These are phyloP conservation scores for Thalpophila matura DNA, from an alignment of 2,888 invertebrate genomes.

Conservation along the genomic window DNA sequence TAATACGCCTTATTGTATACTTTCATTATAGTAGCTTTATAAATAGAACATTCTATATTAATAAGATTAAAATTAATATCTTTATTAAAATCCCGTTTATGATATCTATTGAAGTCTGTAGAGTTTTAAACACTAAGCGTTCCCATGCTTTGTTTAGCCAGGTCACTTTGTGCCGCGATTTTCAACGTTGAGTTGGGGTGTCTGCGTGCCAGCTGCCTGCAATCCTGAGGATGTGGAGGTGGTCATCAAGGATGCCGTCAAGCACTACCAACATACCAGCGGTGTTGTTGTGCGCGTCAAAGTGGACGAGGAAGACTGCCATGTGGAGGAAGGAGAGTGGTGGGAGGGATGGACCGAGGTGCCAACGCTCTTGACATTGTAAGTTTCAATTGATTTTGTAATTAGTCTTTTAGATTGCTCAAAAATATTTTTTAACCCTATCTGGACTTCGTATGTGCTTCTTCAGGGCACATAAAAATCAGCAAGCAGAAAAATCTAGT, in stretches of 20 bases:
- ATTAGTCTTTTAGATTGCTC: neutral
- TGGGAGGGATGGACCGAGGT: slow-evolving; percentile 82
- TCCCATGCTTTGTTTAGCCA: slow-evolving; percentile 90
- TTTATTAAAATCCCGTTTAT: no score
- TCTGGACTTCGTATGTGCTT: no score
- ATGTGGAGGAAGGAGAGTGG: slow-evolving; percentile 83
- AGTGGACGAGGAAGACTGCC: slow-evolving; percentile 92
- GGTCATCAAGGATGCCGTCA: slow-evolving; percentile 90
- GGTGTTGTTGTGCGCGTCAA: slow-evolving; percentile 91
- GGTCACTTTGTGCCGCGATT: slow-evolving; percentile 94
- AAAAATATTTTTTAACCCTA: no score
- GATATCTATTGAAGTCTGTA: no score
- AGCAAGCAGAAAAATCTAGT: neutral
- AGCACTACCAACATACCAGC: slow-evolving; percentile 91
- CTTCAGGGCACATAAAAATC: no score
- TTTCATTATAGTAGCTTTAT: neutral
- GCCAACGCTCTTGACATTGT: slow-evolving; percentile 84
- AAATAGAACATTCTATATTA: neutral
- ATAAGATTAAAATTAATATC: neutral
- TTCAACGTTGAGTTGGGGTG: slow-evolving; percentile 93
- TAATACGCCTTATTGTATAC: neutral
- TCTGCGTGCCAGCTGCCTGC: slow-evolving; percentile 93
- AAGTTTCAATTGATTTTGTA: slow-evolving; percentile 62
- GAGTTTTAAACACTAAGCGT: slow-evolving; percentile 68
- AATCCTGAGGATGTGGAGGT: slow-evolving; percentile 90